Percentiles rank a stretch among this genome's conserved stretches.
phyloP scores from a whole-genome alignment of 2,113 vertebrate species.

The Plecturocebus donacophilus region DNA sequence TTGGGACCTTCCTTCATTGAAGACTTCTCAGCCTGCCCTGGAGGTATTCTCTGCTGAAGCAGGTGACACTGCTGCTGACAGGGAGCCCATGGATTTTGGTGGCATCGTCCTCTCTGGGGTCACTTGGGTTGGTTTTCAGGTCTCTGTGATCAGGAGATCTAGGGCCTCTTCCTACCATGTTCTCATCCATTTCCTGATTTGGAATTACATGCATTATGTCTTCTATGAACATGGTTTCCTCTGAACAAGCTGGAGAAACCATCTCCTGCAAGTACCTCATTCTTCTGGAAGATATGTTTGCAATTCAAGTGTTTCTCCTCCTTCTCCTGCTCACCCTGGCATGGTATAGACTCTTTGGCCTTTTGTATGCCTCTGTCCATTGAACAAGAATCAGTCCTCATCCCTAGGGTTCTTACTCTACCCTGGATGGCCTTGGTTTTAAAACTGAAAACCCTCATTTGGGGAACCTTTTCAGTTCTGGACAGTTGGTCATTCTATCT shows the following conservation, averaged over 20 bases:
- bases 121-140: background rate
- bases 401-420: background rate
- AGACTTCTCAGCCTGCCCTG: fast-evolving
- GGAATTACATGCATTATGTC: background rate
- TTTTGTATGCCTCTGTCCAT: background rate
- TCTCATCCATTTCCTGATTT: background rate
- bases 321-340: background rate
- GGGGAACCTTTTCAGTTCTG: background rate
- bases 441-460: background rate
- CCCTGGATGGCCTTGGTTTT: background rate
- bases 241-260: background rate
- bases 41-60: background rate
- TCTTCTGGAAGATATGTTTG: background rate
- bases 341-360: fast-evolving
- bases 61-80: background rate
- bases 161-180: background rate
- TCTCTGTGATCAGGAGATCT: background rate
- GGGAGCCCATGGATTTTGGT: background rate
- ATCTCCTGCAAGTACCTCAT: background rate
- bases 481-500: background rate
- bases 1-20: background rate
- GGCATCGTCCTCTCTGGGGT: background rate
- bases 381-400: background rate
- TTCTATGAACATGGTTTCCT: background rate
- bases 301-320: background rate